Evolutionary conservation across 1,140 invertebrate genomes (phyloP).

Genomic region (Teleopsis dalmanni): DNA sequence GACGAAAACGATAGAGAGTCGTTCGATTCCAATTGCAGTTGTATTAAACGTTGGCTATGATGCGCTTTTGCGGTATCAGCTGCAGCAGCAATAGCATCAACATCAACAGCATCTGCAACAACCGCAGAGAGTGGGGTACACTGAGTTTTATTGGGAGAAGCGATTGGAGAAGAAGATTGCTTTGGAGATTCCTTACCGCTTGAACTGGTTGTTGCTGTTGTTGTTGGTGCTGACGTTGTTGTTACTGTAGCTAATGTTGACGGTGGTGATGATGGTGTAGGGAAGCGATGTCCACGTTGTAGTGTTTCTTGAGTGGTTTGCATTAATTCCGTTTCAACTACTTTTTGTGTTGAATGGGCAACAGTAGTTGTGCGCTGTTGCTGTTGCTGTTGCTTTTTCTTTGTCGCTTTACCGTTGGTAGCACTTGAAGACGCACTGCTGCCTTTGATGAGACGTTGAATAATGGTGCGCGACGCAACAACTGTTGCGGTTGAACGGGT

Average conservation of each 20-base stretch:
- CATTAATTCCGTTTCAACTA: conserved; percentile 13
- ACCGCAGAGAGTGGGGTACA: background rate
- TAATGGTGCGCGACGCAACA: background rate
- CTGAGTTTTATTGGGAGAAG: background rate
- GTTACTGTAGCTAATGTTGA: background rate
- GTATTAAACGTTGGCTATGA: conserved; percentile 4
- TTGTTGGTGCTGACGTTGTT: background rate
- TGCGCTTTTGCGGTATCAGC: background rate
- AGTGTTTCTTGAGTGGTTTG: conserved; percentile 3
- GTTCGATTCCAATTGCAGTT: conserved; percentile 10
- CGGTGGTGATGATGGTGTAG: conserved; percentile 13
- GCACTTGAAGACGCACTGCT: background rate
- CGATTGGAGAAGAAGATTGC: background rate
- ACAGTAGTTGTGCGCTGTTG: background rate
- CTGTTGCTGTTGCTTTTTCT: too few species aligned
- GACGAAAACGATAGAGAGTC: background rate
- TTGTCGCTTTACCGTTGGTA: too few species aligned
- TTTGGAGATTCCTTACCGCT: background rate
- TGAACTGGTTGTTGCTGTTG: conserved; percentile 2
- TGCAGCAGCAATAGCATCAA: background rate
- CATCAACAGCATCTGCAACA: background rate
- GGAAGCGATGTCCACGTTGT: conserved; percentile 16
- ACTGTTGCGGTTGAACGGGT: conserved; percentile 1
- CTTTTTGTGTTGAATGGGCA: background rate
- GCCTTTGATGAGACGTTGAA: background rate